Base-by-base conservation (phyloP, 2,113 vertebrate genomes). In the Plestiodon gilberti region DNA sequence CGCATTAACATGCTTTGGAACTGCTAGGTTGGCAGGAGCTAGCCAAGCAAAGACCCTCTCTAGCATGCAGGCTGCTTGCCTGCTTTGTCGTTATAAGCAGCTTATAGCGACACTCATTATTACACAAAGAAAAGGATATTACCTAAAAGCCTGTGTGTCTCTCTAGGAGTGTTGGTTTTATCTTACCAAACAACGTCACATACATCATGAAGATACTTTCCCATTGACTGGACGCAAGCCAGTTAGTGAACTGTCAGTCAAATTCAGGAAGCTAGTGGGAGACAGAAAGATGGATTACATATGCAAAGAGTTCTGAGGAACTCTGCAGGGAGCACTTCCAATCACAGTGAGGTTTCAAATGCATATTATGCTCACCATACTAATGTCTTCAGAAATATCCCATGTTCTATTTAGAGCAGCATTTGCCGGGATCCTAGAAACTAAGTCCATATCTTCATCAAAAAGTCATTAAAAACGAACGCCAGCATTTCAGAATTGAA, bases 201-300 rank as follows among this genome's bases (percentile, higher is more conserved):
- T 48, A 38, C 4, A 38, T 61, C 13, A 1, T 83, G 85, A 88
- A 83, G 85, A 85, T 87, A 77, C 71, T 93, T 52, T 11, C 65
- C 59, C 40, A 0, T 80, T 67, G 38, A 3, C 74, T 35, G 43
- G 55, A 59, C 48, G 87, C 78, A 77, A 73, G 59, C 20, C 6
- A 6, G 62, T 52, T 73, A 65, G 28, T 33, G n/a, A 0, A 0
- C 57, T 75, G 62, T 62, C 15, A 0, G 25, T 0, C 30, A 84
- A 87, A 81, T 40, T 55, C 6, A 0, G 78, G 71, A 67, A 89
- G 67, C 40, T 84, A 62, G 35, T 22, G 76, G 43, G 18, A 20
- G 64, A 33, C 57, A n/a, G 76, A 81, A 62, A 64, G 81, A 85
- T 57, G 33, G 0, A 0, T 77, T 59, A 52, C 6, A 17, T 2